A percentile compares a stretch with the other conserved stretches of the same genome.
Evolutionary conservation across 2,113 vertebrate genomes (phyloP).

Genomic region (Zosterops japonicus): DNA sequence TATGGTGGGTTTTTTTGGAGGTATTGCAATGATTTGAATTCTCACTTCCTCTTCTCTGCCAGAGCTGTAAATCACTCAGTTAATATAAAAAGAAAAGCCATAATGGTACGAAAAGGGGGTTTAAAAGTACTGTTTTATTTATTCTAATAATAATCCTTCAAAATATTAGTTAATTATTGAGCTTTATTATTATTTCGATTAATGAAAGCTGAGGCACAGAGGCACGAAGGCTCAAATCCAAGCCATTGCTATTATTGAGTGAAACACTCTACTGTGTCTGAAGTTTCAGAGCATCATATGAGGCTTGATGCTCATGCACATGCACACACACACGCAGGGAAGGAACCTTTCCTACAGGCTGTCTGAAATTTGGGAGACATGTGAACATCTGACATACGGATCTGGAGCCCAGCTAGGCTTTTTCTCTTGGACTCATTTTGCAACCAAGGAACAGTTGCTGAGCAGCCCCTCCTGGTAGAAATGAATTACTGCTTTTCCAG

Average conservation of each 20-base stretch:
- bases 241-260: neutral
- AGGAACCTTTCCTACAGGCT: neutral
- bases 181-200: neutral
- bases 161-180: neutral
- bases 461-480: conserved; percentile 50
- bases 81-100: neutral
- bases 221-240: neutral
- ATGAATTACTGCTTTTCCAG: conserved; percentile 5
- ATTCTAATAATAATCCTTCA: neutral
- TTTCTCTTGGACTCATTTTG: neutral
- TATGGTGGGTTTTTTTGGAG: neutral
- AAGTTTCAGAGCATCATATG: neutral
- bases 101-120: neutral
- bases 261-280: neutral
- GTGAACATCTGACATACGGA: neutral
- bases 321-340: neutral
- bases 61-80: neutral
- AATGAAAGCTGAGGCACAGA: neutral
- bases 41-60: neutral
- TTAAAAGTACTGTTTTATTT: neutral
- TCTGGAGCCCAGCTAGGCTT: neutral
- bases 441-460: neutral
- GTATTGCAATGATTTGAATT: neutral
- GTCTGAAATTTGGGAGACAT: neutral
- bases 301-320: neutral